Evolutionary conservation across 2,888 invertebrate species (phyloP).

Genomic region (Thysanoteuthis rhombus): DNA sequence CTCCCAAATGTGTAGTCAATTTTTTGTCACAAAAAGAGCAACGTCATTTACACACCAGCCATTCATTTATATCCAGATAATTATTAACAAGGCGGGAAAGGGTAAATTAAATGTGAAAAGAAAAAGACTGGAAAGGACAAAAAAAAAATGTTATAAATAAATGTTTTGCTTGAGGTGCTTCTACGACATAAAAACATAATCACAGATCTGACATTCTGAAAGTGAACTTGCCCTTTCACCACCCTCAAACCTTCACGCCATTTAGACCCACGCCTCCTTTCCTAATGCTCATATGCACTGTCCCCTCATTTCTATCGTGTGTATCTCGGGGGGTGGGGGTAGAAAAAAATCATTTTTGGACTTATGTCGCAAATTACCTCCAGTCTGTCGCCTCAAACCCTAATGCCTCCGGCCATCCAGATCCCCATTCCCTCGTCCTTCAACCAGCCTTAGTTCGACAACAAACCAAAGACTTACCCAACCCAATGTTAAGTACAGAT

Average conservation of each 20-base stretch:
- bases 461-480: neutral
- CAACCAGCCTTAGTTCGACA: neutral
- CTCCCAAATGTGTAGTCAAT: neutral
- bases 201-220: neutral
- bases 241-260: neutral
- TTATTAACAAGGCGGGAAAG: neutral
- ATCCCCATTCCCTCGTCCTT: neutral
- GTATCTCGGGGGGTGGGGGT: neutral
- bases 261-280: neutral
- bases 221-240: neutral
- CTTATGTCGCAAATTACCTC: neutral
- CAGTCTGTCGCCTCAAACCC: neutral
- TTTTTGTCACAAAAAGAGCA: neutral
- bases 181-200: neutral
- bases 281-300: neutral
- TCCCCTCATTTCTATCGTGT: neutral
- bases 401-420: neutral
- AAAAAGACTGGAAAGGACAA: neutral
- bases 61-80: neutral
- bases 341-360: neutral
- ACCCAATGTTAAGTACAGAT: neutral
- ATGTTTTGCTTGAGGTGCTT: neutral
- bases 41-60: neutral
- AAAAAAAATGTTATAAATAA: neutral
- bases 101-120: too few species aligned